These are phyloP conservation scores for Macropis europaea DNA, from an alignment of 2,888 invertebrate genomes.

Conservation along the genomic window DNA sequence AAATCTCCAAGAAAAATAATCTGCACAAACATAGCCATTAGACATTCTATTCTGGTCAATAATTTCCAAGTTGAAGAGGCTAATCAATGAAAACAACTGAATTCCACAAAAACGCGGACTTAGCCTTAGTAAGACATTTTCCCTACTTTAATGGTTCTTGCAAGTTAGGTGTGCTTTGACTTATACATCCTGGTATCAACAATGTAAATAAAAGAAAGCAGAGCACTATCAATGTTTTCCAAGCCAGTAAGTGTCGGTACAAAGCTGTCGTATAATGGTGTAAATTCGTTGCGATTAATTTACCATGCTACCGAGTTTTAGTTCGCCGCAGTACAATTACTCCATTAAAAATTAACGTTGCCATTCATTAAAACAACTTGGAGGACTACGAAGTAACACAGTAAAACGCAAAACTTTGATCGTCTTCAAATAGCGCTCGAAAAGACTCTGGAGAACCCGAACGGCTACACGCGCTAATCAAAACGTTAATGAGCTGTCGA, in stretches of 20 bases:
- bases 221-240: conserved; percentile 11
- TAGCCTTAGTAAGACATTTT: too few relatives aligned
- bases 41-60: too few relatives aligned
- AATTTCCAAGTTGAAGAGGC: too few relatives aligned
- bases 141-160: too few relatives aligned
- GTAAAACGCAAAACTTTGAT: conserved; percentile 62
- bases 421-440: conserved; percentile 52
- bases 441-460: conserved; percentile 20
- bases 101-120: too few relatives aligned
- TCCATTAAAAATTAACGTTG: conserved; percentile 66
- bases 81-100: too few relatives aligned
- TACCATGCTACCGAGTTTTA: conserved; percentile 8
- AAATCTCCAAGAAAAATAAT: too few relatives aligned
- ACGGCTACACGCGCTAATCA: conserved; percentile 67
- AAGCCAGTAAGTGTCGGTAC: neutral
- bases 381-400: conserved; percentile 52
- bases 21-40: too few relatives aligned
- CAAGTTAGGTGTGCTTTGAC: too few relatives aligned
- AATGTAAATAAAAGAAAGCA: too few relatives aligned
- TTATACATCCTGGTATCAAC: too few relatives aligned
- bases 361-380: conserved; percentile 64
- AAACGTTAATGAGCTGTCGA: conserved; percentile 72
- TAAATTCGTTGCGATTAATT: conserved; percentile 34
- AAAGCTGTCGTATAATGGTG: neutral
- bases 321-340: conserved; percentile 62